Evolutionary conservation across 2,113 vertebrate species (phyloP).

Genomic region (Sturnus vulgaris): DNA sequence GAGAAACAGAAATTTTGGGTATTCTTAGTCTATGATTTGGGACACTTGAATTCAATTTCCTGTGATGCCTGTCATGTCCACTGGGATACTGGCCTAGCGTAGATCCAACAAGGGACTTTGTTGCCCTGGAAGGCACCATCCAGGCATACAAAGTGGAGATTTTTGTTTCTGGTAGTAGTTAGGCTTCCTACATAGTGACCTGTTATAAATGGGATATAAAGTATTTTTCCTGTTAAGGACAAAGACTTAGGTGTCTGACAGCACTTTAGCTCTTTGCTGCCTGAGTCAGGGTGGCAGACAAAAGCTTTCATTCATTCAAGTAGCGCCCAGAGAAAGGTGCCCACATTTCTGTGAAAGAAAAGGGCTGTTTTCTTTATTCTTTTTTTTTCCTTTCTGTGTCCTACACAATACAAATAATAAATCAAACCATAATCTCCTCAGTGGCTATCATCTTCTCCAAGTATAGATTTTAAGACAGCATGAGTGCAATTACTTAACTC

Average conservation of each 20-base stretch:
- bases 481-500: neutral
- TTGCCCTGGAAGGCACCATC: neutral
- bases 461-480: neutral
- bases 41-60: neutral
- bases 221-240: neutral
- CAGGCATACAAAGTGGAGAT: neutral
- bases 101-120: neutral
- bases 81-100: neutral
- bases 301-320: neutral
- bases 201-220: neutral
- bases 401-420: neutral
- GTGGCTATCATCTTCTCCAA: neutral
- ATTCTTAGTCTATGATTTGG: neutral
- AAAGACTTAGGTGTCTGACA: neutral
- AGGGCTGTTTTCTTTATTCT: neutral
- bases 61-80: neutral
- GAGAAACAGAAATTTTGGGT: neutral
- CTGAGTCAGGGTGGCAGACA: neutral
- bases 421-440: neutral
- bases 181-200: neutral
- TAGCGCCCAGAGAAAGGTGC: neutral
- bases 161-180: neutral
- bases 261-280: neutral
- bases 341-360: neutral
- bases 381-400: neutral